Evolutionary conservation across 1,140 invertebrate genomes (phyloP), one percentile per base, ranked within the genome.

Genomic region (Drosophila tropicalis): DNA sequence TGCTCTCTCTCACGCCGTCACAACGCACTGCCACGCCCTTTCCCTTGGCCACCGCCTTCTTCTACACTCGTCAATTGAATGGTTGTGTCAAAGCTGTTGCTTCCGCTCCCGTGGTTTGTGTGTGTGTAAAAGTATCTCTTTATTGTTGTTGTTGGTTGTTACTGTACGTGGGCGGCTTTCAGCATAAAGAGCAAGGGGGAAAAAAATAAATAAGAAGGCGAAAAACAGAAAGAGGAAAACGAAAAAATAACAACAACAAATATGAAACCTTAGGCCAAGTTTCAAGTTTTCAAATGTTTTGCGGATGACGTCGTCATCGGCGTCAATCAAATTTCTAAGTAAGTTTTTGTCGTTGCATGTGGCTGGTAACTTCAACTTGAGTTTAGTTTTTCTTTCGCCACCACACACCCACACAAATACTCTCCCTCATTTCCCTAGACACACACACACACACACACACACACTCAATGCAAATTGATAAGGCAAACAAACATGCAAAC

Each of bases 241-340:
- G 19, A 17, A 47, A 47, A 15, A 47, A 17, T 9, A 51, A 51
- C 17, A 51, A 51, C 44, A 51, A 51, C 17, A 19, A 51, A 51
- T 12, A 51, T 51, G 44, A 87, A 82, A 87, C 69, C 79, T 71
- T 68, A 73, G 77, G 61, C 67, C 69, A 73, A 74, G 79, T 82
- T 87, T 87, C 66, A 66, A 82, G 82, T 75, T 86, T 70, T 71
- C 39, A 77, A 87, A 86, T 86, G 75, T 75, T 86, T 86, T 81
- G 76, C 17, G 72, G 76, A 87, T 86, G 83, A 86, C 83, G 83
- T 86, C 79, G 83, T 75, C 72, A 19, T 39, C 64, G 72, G 73
- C 79, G 79, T 84, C 81, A 79, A 84, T 84, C 79, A 82, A 79
- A 77, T 62, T 77, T 57, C 67, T 67, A 65, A 80, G 54, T 64